phyloP scores from a whole-genome alignment of 1,140 invertebrate genomes.

The Tetramorium parvispinum region DNA sequence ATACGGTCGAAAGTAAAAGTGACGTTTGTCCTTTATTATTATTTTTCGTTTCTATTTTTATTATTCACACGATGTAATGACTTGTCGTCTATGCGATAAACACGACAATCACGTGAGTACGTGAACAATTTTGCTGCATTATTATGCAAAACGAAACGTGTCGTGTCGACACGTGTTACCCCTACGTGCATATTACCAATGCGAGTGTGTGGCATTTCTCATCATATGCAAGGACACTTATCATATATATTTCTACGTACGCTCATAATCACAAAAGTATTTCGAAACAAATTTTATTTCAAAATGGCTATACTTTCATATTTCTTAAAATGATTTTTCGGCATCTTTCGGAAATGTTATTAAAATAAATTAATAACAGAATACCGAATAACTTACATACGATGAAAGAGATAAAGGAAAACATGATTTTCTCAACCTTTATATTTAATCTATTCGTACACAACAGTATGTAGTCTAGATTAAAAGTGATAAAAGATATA shows the following conservation, averaged over 20 bases:
- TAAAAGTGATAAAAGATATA: background rate
- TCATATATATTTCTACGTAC: background rate
- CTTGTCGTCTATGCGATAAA: background rate
- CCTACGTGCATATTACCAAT: background rate
- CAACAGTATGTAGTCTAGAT: background rate
- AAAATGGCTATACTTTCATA: background rate
- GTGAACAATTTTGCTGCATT: constrained; percentile 13
- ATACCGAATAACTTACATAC: background rate
- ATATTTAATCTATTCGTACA: constrained; percentile 1
- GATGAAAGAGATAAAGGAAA: background rate
- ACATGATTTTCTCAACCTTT: background rate
- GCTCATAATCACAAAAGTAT: background rate
- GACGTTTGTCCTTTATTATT: background rate
- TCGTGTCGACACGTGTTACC: background rate
- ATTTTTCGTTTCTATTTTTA: background rate
- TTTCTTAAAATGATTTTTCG: background rate
- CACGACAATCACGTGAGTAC: background rate
- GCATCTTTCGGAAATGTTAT: background rate
- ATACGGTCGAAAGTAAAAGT: background rate
- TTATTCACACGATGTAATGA: background rate
- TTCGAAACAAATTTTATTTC: background rate
- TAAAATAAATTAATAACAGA: background rate
- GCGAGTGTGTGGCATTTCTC: background rate
- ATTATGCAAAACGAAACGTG: constrained; percentile 15
- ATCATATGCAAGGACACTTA: background rate